phyloP scores from a whole-genome alignment of 1,140 invertebrate species.

The Meloidogyne hapla region DNA sequence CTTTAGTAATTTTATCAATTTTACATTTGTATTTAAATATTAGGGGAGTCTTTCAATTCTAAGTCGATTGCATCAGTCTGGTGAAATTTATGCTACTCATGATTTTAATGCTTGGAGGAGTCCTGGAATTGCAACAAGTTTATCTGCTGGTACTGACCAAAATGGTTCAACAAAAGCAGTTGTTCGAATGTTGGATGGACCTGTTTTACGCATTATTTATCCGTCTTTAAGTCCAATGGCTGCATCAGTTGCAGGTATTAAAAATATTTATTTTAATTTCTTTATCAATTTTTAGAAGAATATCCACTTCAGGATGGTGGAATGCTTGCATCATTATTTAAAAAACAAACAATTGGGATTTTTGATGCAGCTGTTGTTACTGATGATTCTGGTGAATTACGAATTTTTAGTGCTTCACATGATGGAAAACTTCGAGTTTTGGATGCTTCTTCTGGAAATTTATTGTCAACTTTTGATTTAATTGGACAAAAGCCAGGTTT shows the following conservation, averaged over 20 bases:
- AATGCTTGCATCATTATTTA: slow-evolving; percentile 17
- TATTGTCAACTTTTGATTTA: background rate
- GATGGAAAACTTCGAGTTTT: slow-evolving; percentile 21
- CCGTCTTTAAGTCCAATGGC: slow-evolving; percentile 15
- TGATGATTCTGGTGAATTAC: slow-evolving; percentile 1
- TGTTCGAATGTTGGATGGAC: slow-evolving; percentile 12
- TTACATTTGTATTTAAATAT: slow-evolving; percentile 13
- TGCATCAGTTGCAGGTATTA: background rate
- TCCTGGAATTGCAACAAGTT: background rate
- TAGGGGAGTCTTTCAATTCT: slow-evolving; percentile 20
- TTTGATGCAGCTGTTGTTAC: slow-evolving; percentile 9
- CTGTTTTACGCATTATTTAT: slow-evolving; percentile 16
- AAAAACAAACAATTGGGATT: slow-evolving; percentile 1
- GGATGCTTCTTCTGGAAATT: background rate
- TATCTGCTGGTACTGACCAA: slow-evolving; percentile 15
- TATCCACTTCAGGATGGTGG: background rate
- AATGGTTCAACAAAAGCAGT: slow-evolving; percentile 17
- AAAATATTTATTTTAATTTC: background rate
- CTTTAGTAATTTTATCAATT: slow-evolving; percentile 10
- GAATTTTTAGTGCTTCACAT: slow-evolving; percentile 17
- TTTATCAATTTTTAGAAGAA: slow-evolving; percentile 5
- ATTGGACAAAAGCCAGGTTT: background rate
- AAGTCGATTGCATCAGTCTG: slow-evolving; percentile 16
- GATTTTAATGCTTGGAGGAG: slow-evolving; percentile 25
- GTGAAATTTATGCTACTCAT: background rate